These are phyloP conservation scores for Andinoacara biseriatus DNA, from an alignment of 2,113 vertebrate species.

Conservation along the genomic window DNA sequence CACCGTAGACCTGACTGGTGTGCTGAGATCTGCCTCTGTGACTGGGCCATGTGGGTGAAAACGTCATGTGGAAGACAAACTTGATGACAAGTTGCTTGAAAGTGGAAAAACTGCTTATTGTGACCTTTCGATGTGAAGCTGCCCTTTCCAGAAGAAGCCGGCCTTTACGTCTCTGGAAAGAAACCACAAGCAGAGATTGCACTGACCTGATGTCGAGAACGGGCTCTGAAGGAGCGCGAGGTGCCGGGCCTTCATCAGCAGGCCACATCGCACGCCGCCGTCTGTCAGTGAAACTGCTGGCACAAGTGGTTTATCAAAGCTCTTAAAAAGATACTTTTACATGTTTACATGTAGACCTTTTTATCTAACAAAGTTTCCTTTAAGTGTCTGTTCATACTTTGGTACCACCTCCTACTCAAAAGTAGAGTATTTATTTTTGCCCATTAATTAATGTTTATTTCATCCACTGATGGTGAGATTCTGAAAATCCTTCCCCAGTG, in stretches of 20 bases:
- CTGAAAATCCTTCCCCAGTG: neutral
- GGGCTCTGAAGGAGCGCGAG: conserved; percentile 16
- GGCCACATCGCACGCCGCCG: neutral
- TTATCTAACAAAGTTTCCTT: conserved; percentile 34
- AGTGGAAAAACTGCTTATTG: conserved; percentile 22
- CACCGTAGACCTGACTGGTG: conserved; percentile 16
- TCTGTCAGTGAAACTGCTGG: conserved; percentile 9
- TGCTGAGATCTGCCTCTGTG: conserved; percentile 34
- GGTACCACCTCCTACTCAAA: conserved; percentile 27
- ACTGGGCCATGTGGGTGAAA: conserved; percentile 8
- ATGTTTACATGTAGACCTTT: conserved; percentile 32
- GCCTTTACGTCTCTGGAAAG: neutral
- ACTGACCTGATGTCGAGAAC: neutral
- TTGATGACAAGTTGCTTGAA: conserved; percentile 6
- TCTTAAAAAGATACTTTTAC: conserved; percentile 37
- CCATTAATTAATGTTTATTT: conserved; percentile 43
- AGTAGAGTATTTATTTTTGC: conserved; percentile 58
- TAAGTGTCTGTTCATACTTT: conserved; percentile 61
- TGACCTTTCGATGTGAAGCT: conserved; percentile 53
- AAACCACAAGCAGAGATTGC: conserved; percentile 20
- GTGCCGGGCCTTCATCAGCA: conserved; percentile 14
- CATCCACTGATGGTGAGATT: conserved; percentile 24
- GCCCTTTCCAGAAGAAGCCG: conserved; percentile 14
- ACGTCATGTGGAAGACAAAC: conserved; percentile 43
- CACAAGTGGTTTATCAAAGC: conserved; percentile 46